A percentile compares a stretch with the other conserved stretches of the same genome.
These are phyloP conservation scores for Fregata magnificens DNA, from an alignment of 2,113 vertebrate genomes.

Conservation along the genomic window DNA sequence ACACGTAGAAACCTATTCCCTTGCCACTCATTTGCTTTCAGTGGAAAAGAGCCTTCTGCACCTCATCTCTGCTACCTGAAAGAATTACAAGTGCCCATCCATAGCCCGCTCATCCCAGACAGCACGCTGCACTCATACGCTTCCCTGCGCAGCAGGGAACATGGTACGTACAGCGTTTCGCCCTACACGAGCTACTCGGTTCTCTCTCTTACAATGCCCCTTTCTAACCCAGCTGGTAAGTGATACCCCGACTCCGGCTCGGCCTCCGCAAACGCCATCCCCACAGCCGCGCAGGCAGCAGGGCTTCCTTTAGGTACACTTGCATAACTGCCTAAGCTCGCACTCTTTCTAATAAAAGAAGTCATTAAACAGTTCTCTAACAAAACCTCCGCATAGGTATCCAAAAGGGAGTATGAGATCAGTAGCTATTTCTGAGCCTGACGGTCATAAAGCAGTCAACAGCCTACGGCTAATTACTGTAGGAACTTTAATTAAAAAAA, in stretches of 20 bases:
- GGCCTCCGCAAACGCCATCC: background rate
- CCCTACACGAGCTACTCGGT: accelerated
- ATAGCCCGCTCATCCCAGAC: background rate
- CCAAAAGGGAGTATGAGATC: background rate
- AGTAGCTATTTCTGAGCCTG: background rate
- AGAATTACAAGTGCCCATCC: background rate
- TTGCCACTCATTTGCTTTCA: background rate
- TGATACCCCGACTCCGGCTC: background rate
- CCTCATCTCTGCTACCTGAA: background rate
- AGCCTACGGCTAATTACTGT: background rate
- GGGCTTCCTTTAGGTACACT: background rate
- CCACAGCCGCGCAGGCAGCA: background rate
- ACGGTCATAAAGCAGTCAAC: background rate
- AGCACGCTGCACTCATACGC: accelerated
- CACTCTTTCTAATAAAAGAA: background rate
- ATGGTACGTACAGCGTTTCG: accelerated
- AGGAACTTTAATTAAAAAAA: background rate
- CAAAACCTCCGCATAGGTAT: background rate
- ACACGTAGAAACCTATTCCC: accelerated
- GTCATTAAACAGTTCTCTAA: background rate
- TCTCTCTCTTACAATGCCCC: background rate
- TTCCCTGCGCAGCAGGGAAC: background rate
- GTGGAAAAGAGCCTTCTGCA: background rate
- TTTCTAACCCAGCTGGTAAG: background rate
- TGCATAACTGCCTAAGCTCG: background rate